phyloP scores from a whole-genome alignment of 1,140 invertebrate genomes.

The Planococcus citri region DNA sequence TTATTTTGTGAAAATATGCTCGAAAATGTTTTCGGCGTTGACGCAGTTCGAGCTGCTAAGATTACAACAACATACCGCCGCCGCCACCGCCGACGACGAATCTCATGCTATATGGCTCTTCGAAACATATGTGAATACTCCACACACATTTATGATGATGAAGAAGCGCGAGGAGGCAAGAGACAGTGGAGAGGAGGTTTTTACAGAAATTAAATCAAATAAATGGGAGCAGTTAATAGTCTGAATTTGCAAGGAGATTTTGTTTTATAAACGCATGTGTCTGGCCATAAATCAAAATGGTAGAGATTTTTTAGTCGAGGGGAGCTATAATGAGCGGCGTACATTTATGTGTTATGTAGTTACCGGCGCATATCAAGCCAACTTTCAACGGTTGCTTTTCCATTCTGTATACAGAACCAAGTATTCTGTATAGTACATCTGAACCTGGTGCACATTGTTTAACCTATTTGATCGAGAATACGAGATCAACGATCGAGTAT shows the following conservation, averaged over 20 bases:
- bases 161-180: not conserved
- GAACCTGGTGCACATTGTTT: too few relatives aligned
- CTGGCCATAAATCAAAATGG: constrained; percentile 18
- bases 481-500: too few relatives aligned
- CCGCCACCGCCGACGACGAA: too few relatives aligned
- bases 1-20: constrained; percentile 16
- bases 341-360: constrained; percentile 19
- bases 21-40: not conserved
- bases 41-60: not conserved
- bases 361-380: constrained; percentile 16
- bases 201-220: constrained; percentile 16
- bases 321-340: constrained; percentile 9
- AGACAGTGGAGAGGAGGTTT: not conserved
- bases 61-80: not conserved
- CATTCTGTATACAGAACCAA: too few relatives aligned
- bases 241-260: constrained; percentile 18
- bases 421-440: too few relatives aligned
- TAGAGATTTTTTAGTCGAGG: constrained; percentile 15
- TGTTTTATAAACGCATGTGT: constrained; percentile 19
- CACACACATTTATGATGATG: too few relatives aligned
- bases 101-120: too few relatives aligned
- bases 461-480: too few relatives aligned
- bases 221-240: constrained; percentile 17
- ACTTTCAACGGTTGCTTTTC: not conserved
- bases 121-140: constrained; percentile 2